These are phyloP conservation scores for Chaenodraco wilsoni DNA, from an alignment of 2,797 vertebrate genomes.

Conservation along the genomic window DNA sequence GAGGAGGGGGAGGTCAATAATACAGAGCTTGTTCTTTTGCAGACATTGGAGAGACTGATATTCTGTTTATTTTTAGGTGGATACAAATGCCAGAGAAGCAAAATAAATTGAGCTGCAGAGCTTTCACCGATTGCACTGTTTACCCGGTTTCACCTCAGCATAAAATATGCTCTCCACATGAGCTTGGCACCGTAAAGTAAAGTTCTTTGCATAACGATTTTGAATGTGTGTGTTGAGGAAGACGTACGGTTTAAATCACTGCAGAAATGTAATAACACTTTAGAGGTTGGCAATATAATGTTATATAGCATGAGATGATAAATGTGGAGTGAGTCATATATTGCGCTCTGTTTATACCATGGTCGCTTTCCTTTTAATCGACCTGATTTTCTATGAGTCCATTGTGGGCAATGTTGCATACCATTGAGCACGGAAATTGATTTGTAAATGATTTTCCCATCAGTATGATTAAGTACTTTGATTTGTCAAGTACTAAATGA, in stretches of 20 bases:
- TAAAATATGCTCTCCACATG: too few species aligned
- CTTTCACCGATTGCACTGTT: conserved; percentile 25
- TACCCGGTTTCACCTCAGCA: not conserved
- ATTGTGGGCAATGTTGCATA: not conserved
- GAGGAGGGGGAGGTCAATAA: conserved; percentile 31
- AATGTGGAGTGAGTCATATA: not conserved
- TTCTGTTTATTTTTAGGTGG: conserved; percentile 50
- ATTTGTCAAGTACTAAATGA: not conserved
- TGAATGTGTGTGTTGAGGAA: not conserved
- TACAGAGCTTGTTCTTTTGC: conserved; percentile 40
- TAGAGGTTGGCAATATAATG: not conserved
- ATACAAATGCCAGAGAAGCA: conserved; percentile 28
- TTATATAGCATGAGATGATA: not conserved
- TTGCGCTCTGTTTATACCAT: not conserved
- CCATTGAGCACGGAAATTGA: not conserved
- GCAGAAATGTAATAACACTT: not conserved
- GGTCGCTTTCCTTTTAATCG: not conserved
- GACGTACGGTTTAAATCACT: not conserved
- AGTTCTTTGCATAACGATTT: not conserved
- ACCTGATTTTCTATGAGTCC: not conserved
- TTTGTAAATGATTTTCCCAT: not conserved
- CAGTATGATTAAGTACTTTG: not conserved
- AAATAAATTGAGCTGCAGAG: conserved; percentile 18
- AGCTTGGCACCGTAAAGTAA: not conserved
- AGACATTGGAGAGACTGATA: conserved; percentile 44